Evolutionary conservation across 2,797 vertebrate species (phyloP).

Genomic region (Varecia variegata): DNA sequence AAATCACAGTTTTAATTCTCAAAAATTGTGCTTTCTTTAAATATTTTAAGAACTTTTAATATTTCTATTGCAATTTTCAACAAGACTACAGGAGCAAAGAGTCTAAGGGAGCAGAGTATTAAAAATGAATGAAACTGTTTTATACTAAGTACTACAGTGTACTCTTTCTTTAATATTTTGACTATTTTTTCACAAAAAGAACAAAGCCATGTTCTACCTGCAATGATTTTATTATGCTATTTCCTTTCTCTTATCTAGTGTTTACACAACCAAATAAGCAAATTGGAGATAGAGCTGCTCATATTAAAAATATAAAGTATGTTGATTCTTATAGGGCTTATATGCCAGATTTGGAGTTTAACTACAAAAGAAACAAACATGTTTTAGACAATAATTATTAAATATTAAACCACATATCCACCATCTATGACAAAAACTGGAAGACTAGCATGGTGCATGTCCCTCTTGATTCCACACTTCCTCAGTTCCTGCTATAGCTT

Average conservation of each 20-base stretch:
- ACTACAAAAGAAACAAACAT: neutral
- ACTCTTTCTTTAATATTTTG: neutral
- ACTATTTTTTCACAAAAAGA: neutral
- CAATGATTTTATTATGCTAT: neutral
- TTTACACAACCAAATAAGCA: neutral
- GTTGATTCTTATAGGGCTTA: neutral
- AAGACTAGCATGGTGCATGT: neutral
- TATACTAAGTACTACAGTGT: neutral
- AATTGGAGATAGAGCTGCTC: neutral
- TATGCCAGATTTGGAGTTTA: neutral
- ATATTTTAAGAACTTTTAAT: constrained; percentile 52
- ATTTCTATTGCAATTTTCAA: constrained; percentile 14
- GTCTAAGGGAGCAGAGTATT: neutral
- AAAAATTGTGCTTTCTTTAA: constrained; percentile 34
- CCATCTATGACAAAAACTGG: neutral
- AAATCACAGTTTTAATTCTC: constrained; percentile 30
- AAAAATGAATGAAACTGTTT: constrained; percentile 55
- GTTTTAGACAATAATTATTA: neutral
- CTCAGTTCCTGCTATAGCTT: neutral
- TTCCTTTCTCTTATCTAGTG: neutral
- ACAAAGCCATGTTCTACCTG: neutral
- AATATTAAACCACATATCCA: neutral
- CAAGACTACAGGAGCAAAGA: neutral
- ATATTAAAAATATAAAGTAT: neutral
- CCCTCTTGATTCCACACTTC: neutral